phyloP scores from a whole-genome alignment of 2,797 vertebrate species.

The Todus mexicanus region DNA sequence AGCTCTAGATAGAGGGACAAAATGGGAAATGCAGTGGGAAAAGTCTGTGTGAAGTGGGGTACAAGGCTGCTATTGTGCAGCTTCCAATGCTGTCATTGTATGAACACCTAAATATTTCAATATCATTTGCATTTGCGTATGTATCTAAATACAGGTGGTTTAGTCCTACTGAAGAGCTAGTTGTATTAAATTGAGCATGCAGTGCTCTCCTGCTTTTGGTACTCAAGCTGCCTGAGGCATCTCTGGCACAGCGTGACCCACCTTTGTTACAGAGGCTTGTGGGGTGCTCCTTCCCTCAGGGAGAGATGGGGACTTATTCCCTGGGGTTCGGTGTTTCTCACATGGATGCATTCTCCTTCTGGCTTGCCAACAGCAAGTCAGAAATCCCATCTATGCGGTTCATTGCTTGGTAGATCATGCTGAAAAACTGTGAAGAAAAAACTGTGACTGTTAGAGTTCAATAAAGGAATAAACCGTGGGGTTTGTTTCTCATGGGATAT shows the following conservation, averaged over 20 bases:
- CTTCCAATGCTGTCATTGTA: not conserved
- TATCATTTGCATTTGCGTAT: not conserved
- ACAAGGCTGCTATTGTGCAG: not conserved
- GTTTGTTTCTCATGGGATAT: not conserved
- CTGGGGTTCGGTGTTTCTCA: not conserved
- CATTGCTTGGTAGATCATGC: not conserved
- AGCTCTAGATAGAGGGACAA: not conserved
- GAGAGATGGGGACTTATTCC: not conserved
- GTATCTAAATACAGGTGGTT: not conserved
- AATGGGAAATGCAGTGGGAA: not conserved
- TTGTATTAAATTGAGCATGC: not conserved
- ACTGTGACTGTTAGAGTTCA: not conserved
- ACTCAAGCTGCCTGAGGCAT: fast-evolving
- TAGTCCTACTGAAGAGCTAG: not conserved
- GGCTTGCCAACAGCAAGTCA: conserved; percentile 16
- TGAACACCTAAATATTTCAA: not conserved
- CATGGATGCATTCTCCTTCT: not conserved
- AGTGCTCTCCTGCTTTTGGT: not conserved
- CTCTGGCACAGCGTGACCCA: not conserved
- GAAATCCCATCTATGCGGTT: not conserved
- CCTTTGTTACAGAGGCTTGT: not conserved
- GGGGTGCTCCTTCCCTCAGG: not conserved
- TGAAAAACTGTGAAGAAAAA: not conserved
- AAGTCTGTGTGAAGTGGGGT: not conserved
- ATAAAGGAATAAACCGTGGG: not conserved